Conservation (phyloP, 2,113 vertebrate genomes). For the Galemys pyrenaicus region DNA sequence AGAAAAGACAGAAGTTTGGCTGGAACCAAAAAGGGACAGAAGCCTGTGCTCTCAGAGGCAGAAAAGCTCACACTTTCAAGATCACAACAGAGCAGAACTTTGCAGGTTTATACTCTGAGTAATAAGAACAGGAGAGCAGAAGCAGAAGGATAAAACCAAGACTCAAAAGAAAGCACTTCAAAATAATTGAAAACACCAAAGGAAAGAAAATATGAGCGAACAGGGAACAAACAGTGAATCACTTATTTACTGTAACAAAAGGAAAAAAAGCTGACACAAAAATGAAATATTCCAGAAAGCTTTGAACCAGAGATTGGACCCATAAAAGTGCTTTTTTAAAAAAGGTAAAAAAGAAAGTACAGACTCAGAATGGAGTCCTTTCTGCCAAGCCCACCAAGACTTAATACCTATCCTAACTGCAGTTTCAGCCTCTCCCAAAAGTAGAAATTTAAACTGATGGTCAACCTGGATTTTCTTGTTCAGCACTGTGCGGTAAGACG, state of each 20-base stretch:
- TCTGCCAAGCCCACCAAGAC: too few relatives aligned
- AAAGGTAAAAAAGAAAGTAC: too few relatives aligned
- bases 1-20: too few relatives aligned
- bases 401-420: too few relatives aligned
- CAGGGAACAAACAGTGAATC: slow-evolving; percentile 65
- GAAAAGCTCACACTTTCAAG: slow-evolving; percentile 91
- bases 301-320: slow-evolving; percentile 71
- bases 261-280: slow-evolving; percentile 78
- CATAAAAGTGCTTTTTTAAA: background rate
- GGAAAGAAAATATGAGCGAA: slow-evolving; percentile 9
- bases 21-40: too few relatives aligned
- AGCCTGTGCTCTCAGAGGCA: slow-evolving; percentile 91
- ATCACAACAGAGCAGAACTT: slow-evolving; percentile 89
- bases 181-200: slow-evolving; percentile 70
- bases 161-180: slow-evolving; percentile 76
- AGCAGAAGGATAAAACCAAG: slow-evolving; percentile 11
- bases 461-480: too few relatives aligned
- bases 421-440: too few relatives aligned
- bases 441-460: too few relatives aligned
- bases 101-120: slow-evolving; percentile 87
- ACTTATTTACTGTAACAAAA: slow-evolving; percentile 85
- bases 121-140: slow-evolving; percentile 75
- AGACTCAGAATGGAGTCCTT: too few relatives aligned
- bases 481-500: too few relatives aligned
- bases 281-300: slow-evolving; percentile 78